Evolutionary conservation across 1,140 invertebrate species (phyloP), one percentile per base, ranked within the genome.

Genomic region (Portunus trituberculatus): DNA sequence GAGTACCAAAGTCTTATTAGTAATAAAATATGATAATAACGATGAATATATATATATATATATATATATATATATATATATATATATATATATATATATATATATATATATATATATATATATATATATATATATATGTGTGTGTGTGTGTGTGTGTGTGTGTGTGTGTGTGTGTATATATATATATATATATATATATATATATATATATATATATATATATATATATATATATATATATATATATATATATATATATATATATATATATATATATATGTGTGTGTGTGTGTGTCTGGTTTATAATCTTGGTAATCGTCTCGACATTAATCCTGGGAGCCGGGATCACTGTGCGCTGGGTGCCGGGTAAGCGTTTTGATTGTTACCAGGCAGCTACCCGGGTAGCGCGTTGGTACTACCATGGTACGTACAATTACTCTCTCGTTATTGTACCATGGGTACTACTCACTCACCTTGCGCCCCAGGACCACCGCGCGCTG

Each of bases 41-140:
- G 14, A 4, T 39, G 8, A 46, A 46, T 91, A 46, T 91, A 46
- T 91, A 46, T 91, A 87, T 87, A 87, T 87, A 87, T 87, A 87
- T 87, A 91, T 91, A 67, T 91, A 91, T 91, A 91, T 91, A 91
- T 31, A 91, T 91, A 67, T 67, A 91, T 31, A 91, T 91, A 91
- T 91, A 91, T 91, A 91, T 91, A 91, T 91, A 67, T 91, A 91
- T 91, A 91, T 67, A 91, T 91, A 59, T 91, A 91, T 59, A 59
- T 91, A 67, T 67, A 91, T 91, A 91, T 91, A 91, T 91, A 91
- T 91, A 91, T 92, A 92, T 92, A 92, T 92, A 92, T 92, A 82
- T 92, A 92, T 92, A 92, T 92, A 92, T 92, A 92, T 92, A 92
- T 92, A 92, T 92, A 92, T 92, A 92, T 92, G 67, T 92, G 67